Base-by-base conservation (phyloP, 2,797 vertebrate genomes). In the Lutjanus campechanus region DNA sequence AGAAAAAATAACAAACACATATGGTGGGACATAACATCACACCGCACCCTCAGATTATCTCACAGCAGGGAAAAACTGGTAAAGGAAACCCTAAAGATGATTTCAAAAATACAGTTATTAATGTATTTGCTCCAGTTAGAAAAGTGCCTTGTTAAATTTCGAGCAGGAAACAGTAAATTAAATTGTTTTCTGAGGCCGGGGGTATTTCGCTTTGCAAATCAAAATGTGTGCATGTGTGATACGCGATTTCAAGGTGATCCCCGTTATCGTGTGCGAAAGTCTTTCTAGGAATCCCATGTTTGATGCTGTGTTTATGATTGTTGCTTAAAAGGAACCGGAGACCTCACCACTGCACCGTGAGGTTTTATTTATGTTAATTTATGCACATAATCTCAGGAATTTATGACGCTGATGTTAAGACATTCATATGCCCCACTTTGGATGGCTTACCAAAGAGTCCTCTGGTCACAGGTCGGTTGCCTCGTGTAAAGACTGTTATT, bases 1-100 rank as follows among this genome's bases (percentile, higher is more conserved):
- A 79, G 79, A 76, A 84, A 76, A 85, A 85, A 92, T 67, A 90
- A 91, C 70, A 88, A 94, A 93, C 90, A 92, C 89, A 92, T 81
- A 94, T 90, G 87, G 91, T 84, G 81, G 81, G 86, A 90, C 73
- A 77, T 81, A 85, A 74, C 85, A 64, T 61, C 63, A 69, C 82
- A 69, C 68, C 54, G 64, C 77, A 60, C 83, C 70, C 79, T 76
- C 75, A 86, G 85, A 89, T 91, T 79, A 88, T 81, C 77, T 90
- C 88, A 67, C 84, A 83, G 72, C 79, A 1, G 69, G 55, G 68
- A 40, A 54, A 76, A 76, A 63, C 58, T 56, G 53, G 44, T 44
- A 72, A 70, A 82, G 61, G 22, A 85, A 88, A 76, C 65, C 77
- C 59, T 77, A 79, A 82, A 90, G 73, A 88, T 78, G 67, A 71